phyloP scores from a whole-genome alignment of 2,113 vertebrate species.

The Nothoprocta pentlandii region DNA sequence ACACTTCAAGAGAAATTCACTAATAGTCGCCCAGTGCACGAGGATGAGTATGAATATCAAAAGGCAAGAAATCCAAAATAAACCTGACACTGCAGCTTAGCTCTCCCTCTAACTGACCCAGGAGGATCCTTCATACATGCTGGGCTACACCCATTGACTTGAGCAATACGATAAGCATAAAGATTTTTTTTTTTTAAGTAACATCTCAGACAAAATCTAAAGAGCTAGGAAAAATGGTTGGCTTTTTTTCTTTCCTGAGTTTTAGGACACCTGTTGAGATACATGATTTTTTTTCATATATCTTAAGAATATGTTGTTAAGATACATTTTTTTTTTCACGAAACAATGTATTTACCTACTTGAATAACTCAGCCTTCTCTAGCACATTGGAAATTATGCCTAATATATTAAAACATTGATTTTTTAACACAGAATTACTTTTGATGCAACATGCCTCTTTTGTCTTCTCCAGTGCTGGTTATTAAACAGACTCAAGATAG shows the following conservation, averaged over 20 bases:
- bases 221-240: neutral
- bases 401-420: neutral
- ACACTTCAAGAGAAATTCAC: neutral
- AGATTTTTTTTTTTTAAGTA: neutral
- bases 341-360: neutral
- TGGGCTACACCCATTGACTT: neutral
- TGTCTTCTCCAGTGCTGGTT: neutral
- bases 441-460: neutral
- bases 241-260: fast-evolving
- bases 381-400: neutral
- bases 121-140: neutral
- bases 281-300: no score
- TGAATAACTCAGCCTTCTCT: neutral
- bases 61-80: neutral
- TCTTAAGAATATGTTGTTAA: neutral
- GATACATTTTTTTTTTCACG: neutral
- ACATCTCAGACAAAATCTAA: neutral
- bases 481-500: neutral
- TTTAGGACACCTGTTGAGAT: neutral
- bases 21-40: neutral
- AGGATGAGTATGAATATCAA: neutral
- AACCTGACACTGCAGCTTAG: neutral
- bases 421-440: neutral
- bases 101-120: neutral
- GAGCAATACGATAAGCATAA: neutral